Evolutionary conservation across 2,888 invertebrate species (phyloP).

Genomic region (Metallyticus violacea): DNA sequence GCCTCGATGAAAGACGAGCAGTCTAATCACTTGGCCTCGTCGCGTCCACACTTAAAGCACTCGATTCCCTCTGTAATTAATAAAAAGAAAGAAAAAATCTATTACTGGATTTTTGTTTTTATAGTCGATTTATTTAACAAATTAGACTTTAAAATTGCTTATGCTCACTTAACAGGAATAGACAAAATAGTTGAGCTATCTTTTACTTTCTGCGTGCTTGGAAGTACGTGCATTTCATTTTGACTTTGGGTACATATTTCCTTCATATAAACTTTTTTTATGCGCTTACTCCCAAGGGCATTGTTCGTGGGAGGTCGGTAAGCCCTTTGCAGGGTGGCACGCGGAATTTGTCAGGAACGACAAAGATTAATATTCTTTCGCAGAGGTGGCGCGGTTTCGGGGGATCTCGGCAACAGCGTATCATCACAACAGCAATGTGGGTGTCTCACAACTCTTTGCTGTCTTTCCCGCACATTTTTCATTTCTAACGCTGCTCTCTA

Average conservation of each 20-base stretch:
- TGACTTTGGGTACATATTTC: not conserved
- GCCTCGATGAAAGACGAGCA: too few relatives aligned
- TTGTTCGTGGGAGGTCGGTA: not conserved
- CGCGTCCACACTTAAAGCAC: too few relatives aligned
- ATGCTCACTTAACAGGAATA: too few relatives aligned
- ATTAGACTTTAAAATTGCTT: too few relatives aligned
- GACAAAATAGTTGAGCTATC: too few relatives aligned
- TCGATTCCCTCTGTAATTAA: too few relatives aligned
- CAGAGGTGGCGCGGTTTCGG: not conserved
- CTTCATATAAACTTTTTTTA: not conserved
- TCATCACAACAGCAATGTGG: not conserved
- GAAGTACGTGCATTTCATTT: not conserved
- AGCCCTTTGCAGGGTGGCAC: not conserved
- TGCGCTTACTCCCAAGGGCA: not conserved
- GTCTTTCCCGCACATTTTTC: not conserved
- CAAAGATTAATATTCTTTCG: not conserved
- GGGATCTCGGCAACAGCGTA: not conserved
- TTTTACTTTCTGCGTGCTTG: not conserved
- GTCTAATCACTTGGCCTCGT: too few relatives aligned
- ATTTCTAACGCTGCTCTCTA: too few relatives aligned
- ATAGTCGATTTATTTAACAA: too few relatives aligned
- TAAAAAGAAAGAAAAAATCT: too few relatives aligned
- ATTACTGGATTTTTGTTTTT: too few relatives aligned
- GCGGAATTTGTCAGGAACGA: not conserved
- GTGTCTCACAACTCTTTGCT: not conserved